Evolutionary conservation across 2,888 invertebrate genomes (phyloP), one percentile per base, ranked within the genome.

Genomic region (Ectemnius continuus): DNA sequence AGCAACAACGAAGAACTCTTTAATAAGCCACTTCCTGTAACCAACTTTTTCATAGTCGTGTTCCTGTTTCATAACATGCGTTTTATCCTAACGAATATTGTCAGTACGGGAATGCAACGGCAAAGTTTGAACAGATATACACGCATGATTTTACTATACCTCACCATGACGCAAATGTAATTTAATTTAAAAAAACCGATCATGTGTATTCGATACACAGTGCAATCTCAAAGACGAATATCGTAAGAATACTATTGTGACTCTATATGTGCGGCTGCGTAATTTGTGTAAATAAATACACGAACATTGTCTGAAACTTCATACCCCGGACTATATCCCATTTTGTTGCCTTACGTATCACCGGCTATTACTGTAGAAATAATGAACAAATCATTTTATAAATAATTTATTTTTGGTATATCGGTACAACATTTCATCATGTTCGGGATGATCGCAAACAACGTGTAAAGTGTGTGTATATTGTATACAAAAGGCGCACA

Each of bases 391-490:
- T 56, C 13, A 76, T 61, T 76, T 84, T 87, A 80, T 75, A 85
- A 87, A 87, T 87, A 87, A 85, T 87, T 86, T 87, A 87, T 87
- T 87, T 70, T 75, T 76, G 59, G 60, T 77, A 78, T 77, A 72
- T 77, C 63, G 67, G 72, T 79, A 84, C 78, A 84, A 75, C 63
- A 65, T 77, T 77, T 68, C 48, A 75, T 75, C 71, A 80, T 72
- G 76, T 77, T 68, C 67, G 80, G 75, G 76, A 65, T 78, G 77
- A 67, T 83, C 83, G 75, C 75, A 80, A 81, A 72, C 78, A 83
- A 79, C 61, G 81, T 87, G 84, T 86, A 87, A 88, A 87, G 79
- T 78, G 78, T 14, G 52, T 87, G 80, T 87, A 86, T 84, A 87
- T 78, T 79, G 83, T 76, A 81, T 87, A 87, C 78, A 87, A 87